These are phyloP conservation scores for Stichopus chloronotus DNA, from an alignment of 35 echinoderm and acorn worm genomes.

Conservation along the genomic window DNA sequence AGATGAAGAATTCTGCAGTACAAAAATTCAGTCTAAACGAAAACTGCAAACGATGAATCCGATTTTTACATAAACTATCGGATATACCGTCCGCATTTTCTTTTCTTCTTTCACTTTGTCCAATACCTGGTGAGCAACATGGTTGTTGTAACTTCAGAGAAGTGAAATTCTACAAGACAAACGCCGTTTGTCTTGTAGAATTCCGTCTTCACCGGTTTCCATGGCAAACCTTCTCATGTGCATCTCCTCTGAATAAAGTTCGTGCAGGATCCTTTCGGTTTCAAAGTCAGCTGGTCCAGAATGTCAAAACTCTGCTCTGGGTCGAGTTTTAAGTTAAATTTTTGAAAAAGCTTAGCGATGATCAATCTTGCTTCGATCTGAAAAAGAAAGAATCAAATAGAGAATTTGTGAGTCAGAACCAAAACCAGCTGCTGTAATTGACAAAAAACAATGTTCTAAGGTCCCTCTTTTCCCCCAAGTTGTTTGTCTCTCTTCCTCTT, in stretches of 20 bases:
- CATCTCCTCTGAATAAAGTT: conserved; percentile 12
- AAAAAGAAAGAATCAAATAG: neutral
- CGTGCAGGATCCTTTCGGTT: conserved; percentile 64
- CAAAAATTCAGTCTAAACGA: too few relatives aligned
- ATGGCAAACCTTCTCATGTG: neutral
- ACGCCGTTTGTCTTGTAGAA: too few relatives aligned
- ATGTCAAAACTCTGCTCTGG: conserved; percentile 63
- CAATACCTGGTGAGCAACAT: too few relatives aligned
- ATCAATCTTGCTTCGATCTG: conserved; percentile 79
- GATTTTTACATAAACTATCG: too few relatives aligned
- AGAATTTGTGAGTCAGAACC: neutral
- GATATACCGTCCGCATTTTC: too few relatives aligned
- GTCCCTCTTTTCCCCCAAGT: too few relatives aligned
- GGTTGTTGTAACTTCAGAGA: neutral
- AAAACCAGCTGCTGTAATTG: neutral
- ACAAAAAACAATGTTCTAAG: too few relatives aligned
- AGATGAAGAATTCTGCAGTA: too few relatives aligned
- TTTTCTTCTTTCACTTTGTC: too few relatives aligned
- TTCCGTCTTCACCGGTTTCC: neutral
- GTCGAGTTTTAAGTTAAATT: conserved; percentile 71
- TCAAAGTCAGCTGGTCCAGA: conserved; percentile 63
- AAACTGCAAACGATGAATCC: too few relatives aligned
- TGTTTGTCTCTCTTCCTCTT: too few relatives aligned
- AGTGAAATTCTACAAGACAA: too few relatives aligned
- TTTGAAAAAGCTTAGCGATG: conserved; percentile 66